phyloP scores from a whole-genome alignment of 2,797 vertebrate genomes.

The Crypturellus tataupa region DNA sequence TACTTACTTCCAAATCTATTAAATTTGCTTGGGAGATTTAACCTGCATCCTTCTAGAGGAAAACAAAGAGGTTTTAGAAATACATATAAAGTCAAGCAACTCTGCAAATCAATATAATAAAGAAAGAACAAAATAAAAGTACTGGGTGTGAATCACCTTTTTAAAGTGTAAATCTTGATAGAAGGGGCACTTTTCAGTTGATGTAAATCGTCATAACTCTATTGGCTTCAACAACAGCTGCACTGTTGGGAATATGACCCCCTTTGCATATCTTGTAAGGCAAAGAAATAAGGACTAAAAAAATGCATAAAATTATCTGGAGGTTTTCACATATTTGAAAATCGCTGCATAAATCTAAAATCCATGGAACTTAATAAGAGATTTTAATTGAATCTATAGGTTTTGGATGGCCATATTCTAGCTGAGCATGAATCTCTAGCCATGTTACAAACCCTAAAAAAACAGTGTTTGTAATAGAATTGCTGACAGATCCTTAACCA shows the following conservation, averaged over 20 bases:
- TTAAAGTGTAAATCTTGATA: background rate
- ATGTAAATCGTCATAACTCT: background rate
- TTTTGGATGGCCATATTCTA: background rate
- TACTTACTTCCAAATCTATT: background rate
- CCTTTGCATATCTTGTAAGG: background rate
- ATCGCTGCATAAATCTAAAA: constrained; percentile 6
- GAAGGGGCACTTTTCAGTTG: background rate
- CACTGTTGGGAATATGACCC: background rate
- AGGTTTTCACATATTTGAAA: background rate
- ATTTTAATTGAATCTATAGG: background rate
- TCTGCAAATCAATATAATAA: background rate
- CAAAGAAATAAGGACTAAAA: background rate
- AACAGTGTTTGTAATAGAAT: constrained; percentile 53
- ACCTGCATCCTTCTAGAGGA: background rate
- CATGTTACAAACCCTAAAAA: constrained; percentile 22
- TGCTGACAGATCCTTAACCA: constrained; percentile 56
- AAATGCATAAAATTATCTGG: background rate
- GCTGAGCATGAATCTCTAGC: constrained; percentile 1
- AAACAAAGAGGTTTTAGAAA: background rate
- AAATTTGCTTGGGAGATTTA: background rate
- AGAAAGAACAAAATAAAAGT: background rate
- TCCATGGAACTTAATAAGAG: background rate
- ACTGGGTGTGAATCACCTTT: background rate
- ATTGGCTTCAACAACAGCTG: background rate
- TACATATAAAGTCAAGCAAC: background rate